A percentile compares a stretch with the other conserved stretches of the same genome.
Evolutionary conservation across 2,113 vertebrate species (phyloP).

Genomic region (western clawed frog (Xenopus tropicalis)): DNA sequence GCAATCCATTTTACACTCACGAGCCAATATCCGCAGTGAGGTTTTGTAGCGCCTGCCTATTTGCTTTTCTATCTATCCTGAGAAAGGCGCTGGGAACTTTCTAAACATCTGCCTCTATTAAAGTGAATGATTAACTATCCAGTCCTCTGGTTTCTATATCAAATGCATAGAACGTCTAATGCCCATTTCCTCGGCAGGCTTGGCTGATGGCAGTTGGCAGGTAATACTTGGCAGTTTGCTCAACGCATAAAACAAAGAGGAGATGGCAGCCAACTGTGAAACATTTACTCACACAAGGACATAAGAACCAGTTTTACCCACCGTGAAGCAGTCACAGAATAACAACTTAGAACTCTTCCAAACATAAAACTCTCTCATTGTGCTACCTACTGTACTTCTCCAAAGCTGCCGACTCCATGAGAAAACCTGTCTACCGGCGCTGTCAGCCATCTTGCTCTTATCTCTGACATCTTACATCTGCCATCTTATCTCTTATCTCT

Average conservation of each 20-base stretch:
- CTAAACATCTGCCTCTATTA: background rate
- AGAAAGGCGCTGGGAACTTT: background rate
- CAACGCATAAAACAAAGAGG: background rate
- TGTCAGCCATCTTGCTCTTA: no score
- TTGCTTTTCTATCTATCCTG: background rate
- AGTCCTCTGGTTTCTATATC: background rate
- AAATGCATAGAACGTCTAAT: constrained; percentile 1
- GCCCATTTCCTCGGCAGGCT: background rate
- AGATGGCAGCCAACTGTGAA: background rate
- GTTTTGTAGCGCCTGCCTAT: background rate
- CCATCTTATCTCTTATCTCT: no score
- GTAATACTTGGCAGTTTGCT: background rate
- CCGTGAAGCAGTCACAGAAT: no score
- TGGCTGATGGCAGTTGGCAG: background rate
- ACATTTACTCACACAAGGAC: no score
- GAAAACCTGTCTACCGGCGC: no score
- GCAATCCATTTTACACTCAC: constrained; percentile 22
- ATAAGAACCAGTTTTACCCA: no score
- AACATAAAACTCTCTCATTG: no score
- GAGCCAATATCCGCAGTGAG: constrained; percentile 8
- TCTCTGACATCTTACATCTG: no score
- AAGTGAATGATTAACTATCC: constrained; percentile 14
- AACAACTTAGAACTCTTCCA: no score
- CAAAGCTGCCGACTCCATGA: no score
- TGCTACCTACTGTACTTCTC: no score